phyloP scores from a whole-genome alignment of 2,797 vertebrate genomes.

The Toxotes lorentzi region DNA sequence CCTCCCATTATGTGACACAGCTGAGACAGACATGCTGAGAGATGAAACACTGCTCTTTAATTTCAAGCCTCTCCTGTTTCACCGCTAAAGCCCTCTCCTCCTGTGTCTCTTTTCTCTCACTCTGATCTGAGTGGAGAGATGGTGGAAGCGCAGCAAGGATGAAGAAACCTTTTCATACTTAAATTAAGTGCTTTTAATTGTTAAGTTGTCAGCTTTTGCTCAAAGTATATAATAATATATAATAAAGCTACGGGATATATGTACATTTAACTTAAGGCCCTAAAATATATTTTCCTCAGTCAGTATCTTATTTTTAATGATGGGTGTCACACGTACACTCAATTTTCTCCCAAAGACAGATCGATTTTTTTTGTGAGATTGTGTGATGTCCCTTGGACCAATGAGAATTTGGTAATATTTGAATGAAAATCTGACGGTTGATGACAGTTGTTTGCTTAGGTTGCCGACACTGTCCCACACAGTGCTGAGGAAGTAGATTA shows the following conservation, averaged over 20 bases:
- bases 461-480: not conserved
- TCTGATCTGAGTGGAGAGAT: conserved; percentile 33
- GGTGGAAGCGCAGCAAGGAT: conserved; percentile 21
- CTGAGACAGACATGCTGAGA: conserved; percentile 71
- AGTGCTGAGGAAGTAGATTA: conserved; percentile 2
- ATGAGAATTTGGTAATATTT: not conserved
- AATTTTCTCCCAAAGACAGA: not conserved
- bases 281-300: not conserved
- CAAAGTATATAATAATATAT: conserved; percentile 1
- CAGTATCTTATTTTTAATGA: not conserved
- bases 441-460: too few species aligned
- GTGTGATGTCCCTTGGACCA: too few species aligned
- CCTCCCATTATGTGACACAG: conserved; percentile 77
- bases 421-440: not conserved
- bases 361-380: too few species aligned
- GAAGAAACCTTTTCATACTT: conserved; percentile 28
- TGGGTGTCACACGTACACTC: not conserved
- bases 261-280: not conserved
- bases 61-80: conserved; percentile 79
- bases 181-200: conserved; percentile 27
- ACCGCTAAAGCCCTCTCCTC: conserved; percentile 43
- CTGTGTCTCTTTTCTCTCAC: conserved; percentile 3
- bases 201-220: not conserved
- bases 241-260: not conserved
- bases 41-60: conserved; percentile 78